Percentiles rank a stretch among this genome's conserved stretches.
Conservation (phyloP, 2,113 vertebrate genomes). For the Lampris incognitus region DNA sequence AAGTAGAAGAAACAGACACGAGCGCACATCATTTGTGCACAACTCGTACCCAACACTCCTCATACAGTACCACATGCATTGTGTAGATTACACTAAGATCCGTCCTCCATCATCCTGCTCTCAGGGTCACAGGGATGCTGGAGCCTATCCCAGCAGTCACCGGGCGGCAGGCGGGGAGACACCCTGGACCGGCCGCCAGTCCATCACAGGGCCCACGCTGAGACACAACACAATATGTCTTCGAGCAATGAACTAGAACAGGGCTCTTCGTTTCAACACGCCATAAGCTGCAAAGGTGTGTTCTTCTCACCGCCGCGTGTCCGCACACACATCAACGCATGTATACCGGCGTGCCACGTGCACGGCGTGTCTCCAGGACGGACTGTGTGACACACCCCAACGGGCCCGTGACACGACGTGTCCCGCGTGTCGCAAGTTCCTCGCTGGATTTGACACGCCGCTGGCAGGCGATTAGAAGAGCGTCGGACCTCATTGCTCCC, state of each 20-base stretch:
- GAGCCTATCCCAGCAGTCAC: too few relatives aligned
- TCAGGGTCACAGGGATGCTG: too few relatives aligned
- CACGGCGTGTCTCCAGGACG: conserved; percentile 19
- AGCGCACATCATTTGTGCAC: conserved; percentile 9
- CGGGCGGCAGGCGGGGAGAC: too few relatives aligned
- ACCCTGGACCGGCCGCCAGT: too few relatives aligned
- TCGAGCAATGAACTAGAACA: too few relatives aligned
- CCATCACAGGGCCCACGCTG: too few relatives aligned
- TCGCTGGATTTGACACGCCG: conserved; percentile 55
- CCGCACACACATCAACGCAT: conserved; percentile 13
- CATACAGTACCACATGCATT: background rate
- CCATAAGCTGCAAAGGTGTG: too few relatives aligned
- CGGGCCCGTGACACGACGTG: conserved; percentile 47
- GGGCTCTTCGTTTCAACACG: background rate
- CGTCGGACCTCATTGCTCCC: conserved; percentile 51
- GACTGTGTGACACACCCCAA: conserved; percentile 56
- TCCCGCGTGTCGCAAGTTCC: conserved; percentile 63
- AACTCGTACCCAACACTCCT: conserved; percentile 15
- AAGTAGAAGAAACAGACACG: conserved; percentile 14
- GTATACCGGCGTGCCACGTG: background rate
- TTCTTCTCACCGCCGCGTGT: conserved; percentile 1
- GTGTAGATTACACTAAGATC: background rate
- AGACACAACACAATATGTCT: background rate
- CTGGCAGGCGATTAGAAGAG: conserved; percentile 71
- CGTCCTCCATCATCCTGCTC: too few relatives aligned